A percentile compares a stretch with the other conserved stretches of the same genome.
Conservation (phyloP, 2,113 vertebrate genomes). For the Gallinago paraguaiae region DNA sequence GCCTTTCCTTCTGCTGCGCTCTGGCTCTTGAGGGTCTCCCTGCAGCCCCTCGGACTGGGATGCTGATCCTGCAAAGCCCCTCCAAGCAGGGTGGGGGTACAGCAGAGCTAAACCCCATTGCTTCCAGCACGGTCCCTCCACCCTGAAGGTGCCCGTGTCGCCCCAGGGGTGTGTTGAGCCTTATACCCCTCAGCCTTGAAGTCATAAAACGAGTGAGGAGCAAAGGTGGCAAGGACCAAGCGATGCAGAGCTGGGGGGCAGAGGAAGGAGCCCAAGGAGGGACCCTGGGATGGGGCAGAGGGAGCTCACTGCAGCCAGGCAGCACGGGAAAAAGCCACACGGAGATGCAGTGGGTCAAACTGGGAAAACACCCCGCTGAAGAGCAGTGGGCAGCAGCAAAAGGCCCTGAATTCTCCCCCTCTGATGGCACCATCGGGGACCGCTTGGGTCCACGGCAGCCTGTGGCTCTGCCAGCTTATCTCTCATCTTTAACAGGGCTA, state of each 20-base stretch:
- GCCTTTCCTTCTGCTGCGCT: neutral
- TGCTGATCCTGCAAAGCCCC: neutral
- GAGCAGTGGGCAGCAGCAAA: neutral
- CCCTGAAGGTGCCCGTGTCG: neutral
- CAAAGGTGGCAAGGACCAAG: neutral
- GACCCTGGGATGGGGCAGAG: neutral
- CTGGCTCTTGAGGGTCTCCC: fast-evolving
- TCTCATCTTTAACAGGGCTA: slow-evolving; percentile 52
- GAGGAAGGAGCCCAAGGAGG: neutral
- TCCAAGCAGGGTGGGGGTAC: too few relatives aligned
- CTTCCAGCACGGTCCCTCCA: neutral
- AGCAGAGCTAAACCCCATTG: neutral
- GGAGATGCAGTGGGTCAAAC: neutral
- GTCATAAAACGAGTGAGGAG: slow-evolving; percentile 56
- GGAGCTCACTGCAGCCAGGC: neutral
- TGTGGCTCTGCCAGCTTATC: slow-evolving; percentile 40
- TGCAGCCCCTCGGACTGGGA: neutral
- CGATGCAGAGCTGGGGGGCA: fast-evolving
- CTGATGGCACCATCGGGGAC: neutral
- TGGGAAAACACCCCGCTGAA: fast-evolving
- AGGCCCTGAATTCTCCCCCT: neutral
- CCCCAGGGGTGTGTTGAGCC: slow-evolving; percentile 12
- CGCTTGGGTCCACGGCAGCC: neutral
- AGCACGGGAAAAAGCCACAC: fast-evolving
- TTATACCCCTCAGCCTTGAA: neutral